Evolutionary conservation across 2,113 vertebrate genomes (phyloP).

Genomic region (Epinephelus fuscoguttatus): DNA sequence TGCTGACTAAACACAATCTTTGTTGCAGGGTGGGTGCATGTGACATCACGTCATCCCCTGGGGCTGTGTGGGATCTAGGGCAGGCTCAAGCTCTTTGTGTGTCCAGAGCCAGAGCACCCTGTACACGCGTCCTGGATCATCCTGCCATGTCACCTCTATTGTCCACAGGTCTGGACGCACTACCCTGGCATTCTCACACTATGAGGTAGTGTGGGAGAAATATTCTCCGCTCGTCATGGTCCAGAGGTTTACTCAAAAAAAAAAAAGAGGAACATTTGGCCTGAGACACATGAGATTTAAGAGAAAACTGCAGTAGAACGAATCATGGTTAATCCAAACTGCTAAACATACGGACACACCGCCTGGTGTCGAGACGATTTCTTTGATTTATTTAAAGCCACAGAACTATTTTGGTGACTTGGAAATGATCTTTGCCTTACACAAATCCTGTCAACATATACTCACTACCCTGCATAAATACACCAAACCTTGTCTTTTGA

Average conservation of each 20-base stretch:
- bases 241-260: slow-evolving; percentile 22
- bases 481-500: slow-evolving; percentile 4
- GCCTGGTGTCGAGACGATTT: not conserved
- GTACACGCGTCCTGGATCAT: slow-evolving; percentile 67
- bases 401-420: not conserved
- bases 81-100: slow-evolving; percentile 73
- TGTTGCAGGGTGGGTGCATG: slow-evolving; percentile 75
- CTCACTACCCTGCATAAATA: slow-evolving; percentile 20
- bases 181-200: slow-evolving; percentile 68
- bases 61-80: slow-evolving; percentile 74
- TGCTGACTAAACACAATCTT: slow-evolving; percentile 82
- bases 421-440: slow-evolving; percentile 1
- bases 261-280: not conserved
- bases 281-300: slow-evolving; percentile 1
- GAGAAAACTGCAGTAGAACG: not conserved
- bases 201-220: slow-evolving; percentile 71
- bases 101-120: slow-evolving; percentile 66
- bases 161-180: slow-evolving; percentile 70
- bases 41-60: slow-evolving; percentile 77
- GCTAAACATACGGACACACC: not conserved
- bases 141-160: slow-evolving; percentile 73
- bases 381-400: slow-evolving; percentile 26
- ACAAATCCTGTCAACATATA: slow-evolving; percentile 12
- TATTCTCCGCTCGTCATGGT: slow-evolving; percentile 47
- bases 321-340: not conserved